These are phyloP conservation scores for Electrona antarctica DNA, from an alignment of 2,113 vertebrate species.

Conservation along the genomic window DNA sequence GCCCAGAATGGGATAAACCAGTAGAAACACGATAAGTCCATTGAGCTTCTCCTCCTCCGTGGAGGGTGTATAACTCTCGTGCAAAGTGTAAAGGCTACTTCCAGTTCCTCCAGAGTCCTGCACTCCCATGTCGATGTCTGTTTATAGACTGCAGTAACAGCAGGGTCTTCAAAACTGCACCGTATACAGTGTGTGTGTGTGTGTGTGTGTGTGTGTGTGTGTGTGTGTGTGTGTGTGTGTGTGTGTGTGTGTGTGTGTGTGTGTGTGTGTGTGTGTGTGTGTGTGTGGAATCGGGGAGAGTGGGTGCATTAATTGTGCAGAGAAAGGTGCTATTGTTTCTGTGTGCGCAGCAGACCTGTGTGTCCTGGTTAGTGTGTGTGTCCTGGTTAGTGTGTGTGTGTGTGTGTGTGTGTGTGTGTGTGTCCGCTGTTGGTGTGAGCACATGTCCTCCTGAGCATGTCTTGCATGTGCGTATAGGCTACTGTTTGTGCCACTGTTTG, in stretches of 20 bases:
- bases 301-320: too few species aligned
- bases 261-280: not conserved
- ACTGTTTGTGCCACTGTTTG: not conserved
- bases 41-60: constrained; percentile 12
- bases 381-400: not conserved
- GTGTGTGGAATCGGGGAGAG: too few species aligned
- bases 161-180: too few species aligned
- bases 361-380: too few species aligned
- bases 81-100: constrained; percentile 22
- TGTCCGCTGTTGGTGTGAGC: not conserved
- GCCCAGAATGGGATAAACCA: too few species aligned
- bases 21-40: constrained; percentile 17
- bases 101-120: constrained; percentile 35
- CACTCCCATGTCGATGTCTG: constrained; percentile 17
- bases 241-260: not conserved
- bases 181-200: not conserved
- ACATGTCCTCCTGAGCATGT: not conserved
- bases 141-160: not conserved
- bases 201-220: constrained; percentile 1
- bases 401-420: not conserved
- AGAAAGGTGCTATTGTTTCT: too few species aligned
- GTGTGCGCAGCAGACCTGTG: too few species aligned
- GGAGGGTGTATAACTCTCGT: constrained; percentile 18
- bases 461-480: too few species aligned
- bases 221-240: not conserved